These are phyloP conservation scores for Acropora yongei DNA, from an alignment of 64 coral and sea anemone genomes.

Conservation along the genomic window DNA sequence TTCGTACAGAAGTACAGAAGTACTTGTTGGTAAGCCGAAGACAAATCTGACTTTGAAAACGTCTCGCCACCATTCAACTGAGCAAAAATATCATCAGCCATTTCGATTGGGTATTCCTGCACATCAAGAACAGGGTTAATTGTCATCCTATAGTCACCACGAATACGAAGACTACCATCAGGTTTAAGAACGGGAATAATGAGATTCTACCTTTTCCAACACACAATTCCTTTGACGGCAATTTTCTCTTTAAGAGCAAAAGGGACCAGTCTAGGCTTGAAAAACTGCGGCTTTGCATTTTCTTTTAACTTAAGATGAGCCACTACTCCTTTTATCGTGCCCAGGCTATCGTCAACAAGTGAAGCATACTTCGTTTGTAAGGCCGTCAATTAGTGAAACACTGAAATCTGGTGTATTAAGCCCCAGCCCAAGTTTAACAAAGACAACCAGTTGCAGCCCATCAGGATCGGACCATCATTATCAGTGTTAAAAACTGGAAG, in stretches of 20 bases:
- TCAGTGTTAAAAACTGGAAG: background rate
- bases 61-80: background rate
- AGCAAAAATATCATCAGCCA: slow-evolving; percentile 16
- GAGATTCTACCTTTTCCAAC: slow-evolving; percentile 30
- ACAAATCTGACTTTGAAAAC: slow-evolving; percentile 32
- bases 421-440: slow-evolving; percentile 1
- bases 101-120: slow-evolving; percentile 22
- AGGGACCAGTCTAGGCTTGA: slow-evolving; percentile 53
- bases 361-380: background rate
- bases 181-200: too few species aligned
- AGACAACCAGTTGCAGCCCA: background rate
- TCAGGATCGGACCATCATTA: slow-evolving; percentile 14
- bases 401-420: background rate
- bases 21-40: slow-evolving; percentile 35
- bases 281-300: slow-evolving; percentile 41
- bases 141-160: slow-evolving; percentile 70
- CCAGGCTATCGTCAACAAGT: background rate
- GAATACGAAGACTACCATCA: slow-evolving; percentile 5
- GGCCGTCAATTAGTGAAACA: background rate
- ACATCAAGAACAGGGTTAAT: slow-evolving; percentile 32
- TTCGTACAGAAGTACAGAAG: background rate
- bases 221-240: background rate
- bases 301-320: slow-evolving; percentile 63
- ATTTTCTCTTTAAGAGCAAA: slow-evolving; percentile 40
- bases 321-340: slow-evolving; percentile 48